phyloP scores from a whole-genome alignment of 1,140 invertebrate genomes.

The Papilio helenus region DNA sequence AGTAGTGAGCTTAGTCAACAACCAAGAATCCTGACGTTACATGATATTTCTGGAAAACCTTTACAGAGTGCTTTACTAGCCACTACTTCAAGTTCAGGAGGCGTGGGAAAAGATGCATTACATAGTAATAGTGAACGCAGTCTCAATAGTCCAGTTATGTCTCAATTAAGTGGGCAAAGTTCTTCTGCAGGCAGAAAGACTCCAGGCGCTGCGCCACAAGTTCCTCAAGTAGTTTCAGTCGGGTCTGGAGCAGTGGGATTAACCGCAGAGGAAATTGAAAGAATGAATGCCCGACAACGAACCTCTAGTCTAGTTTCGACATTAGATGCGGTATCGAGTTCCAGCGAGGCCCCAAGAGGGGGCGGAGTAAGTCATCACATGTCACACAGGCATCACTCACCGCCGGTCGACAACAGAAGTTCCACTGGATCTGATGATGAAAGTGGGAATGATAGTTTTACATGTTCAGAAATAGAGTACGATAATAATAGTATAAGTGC shows the following conservation, averaged over 20 bases:
- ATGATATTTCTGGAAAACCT: constrained; percentile 96
- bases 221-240: constrained; percentile 84
- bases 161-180: constrained; percentile 92
- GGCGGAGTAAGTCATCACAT: constrained; percentile 85
- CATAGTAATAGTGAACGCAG: constrained; percentile 95
- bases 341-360: constrained; percentile 91
- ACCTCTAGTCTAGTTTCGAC: constrained; percentile 96
- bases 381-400: constrained; percentile 86
- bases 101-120: constrained; percentile 91
- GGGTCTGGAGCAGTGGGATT: constrained; percentile 89
- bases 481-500: constrained; percentile 93
- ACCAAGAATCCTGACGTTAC: constrained; percentile 94
- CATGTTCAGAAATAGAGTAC: constrained; percentile 98
- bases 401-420: constrained; percentile 88
- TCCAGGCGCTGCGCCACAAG: constrained; percentile 84
- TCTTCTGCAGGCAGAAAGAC: constrained; percentile 89
- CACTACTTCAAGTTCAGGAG: constrained; percentile 93
- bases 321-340: constrained; percentile 95
- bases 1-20: constrained; percentile 96
- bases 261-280: constrained; percentile 96
- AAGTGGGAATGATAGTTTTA: constrained; percentile 98
- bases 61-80: constrained; percentile 93
- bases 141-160: constrained; percentile 95
- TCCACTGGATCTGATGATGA: constrained; percentile 95
- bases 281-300: constrained; percentile 92